phyloP scores from a whole-genome alignment of 2,888 invertebrate species.

The Thymelicus sylvestris region DNA sequence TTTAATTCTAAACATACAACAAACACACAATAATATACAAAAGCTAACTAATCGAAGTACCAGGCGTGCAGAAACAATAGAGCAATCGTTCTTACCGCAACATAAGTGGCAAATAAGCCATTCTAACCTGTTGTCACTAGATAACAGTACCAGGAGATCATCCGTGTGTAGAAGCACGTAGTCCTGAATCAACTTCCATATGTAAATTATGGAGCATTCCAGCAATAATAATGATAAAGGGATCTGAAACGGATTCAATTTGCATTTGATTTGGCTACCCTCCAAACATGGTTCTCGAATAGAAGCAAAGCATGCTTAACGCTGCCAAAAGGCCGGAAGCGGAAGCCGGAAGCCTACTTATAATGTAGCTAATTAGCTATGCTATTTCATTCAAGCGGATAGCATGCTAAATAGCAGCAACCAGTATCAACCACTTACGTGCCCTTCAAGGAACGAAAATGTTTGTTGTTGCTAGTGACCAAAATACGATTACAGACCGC shows the following conservation, averaged over 20 bases:
- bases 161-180: conserved; percentile 55
- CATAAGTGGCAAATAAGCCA: conserved; percentile 63
- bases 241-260: conserved; percentile 51
- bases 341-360: no score
- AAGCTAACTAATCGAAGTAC: conserved; percentile 57
- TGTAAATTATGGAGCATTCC: conserved; percentile 54
- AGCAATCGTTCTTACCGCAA: conserved; percentile 55
- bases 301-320: no score
- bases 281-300: background rate
- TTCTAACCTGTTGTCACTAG: conserved; percentile 52
- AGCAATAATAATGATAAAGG: conserved; percentile 53
- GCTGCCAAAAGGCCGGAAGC: no score
- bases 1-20: conserved; percentile 38
- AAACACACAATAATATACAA: conserved; percentile 49
- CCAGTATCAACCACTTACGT: no score
- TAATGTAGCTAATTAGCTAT: no score
- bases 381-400: no score
- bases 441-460: no score
- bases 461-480: no score
- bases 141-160: conserved; percentile 55
- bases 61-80: conserved; percentile 51
- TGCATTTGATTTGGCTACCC: background rate
- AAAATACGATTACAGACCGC: no score
- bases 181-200: conserved; percentile 59
- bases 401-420: no score